These are phyloP conservation scores for Myocastor coypus DNA, from an alignment of 2,113 vertebrate genomes.

Conservation along the genomic window DNA sequence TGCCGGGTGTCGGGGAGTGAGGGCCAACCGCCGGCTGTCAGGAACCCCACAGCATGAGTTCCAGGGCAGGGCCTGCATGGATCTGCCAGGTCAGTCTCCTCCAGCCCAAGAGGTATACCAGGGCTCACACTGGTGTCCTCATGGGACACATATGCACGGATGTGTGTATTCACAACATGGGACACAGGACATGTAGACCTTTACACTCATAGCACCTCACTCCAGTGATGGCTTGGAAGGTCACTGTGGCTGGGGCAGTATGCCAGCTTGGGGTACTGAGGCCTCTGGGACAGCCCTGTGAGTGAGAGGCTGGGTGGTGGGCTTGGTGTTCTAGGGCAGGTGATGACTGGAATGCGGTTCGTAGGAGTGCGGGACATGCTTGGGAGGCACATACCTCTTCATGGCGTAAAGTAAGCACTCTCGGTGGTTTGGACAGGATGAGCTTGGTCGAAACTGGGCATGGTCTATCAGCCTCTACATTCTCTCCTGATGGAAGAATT, in stretches of 20 bases:
- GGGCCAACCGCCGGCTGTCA: no score
- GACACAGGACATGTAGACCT: not conserved
- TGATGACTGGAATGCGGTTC: fast-evolving
- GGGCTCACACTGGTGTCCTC: no score
- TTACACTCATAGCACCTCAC: fast-evolving
- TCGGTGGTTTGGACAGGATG: no score
- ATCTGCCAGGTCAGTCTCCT: not conserved
- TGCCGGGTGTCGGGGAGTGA: not conserved
- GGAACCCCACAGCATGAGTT: not conserved
- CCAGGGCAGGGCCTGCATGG: not conserved
- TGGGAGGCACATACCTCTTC: not conserved
- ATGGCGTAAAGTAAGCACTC: not conserved
- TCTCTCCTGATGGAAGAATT: no score
- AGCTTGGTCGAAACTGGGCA: no score
- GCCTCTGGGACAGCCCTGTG: not conserved
- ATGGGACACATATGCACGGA: fast-evolving
- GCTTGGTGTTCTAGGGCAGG: not conserved
- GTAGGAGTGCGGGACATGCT: no score
- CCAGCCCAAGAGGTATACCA: no score
- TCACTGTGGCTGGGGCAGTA: fast-evolving
- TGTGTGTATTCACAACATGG: no score
- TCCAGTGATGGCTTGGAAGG: not conserved
- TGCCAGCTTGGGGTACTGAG: not conserved
- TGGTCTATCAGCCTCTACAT: no score
- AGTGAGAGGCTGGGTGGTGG: not conserved